Evolutionary conservation across 2,797 vertebrate genomes (phyloP).

Genomic region (Cyclopterus lumpus): DNA sequence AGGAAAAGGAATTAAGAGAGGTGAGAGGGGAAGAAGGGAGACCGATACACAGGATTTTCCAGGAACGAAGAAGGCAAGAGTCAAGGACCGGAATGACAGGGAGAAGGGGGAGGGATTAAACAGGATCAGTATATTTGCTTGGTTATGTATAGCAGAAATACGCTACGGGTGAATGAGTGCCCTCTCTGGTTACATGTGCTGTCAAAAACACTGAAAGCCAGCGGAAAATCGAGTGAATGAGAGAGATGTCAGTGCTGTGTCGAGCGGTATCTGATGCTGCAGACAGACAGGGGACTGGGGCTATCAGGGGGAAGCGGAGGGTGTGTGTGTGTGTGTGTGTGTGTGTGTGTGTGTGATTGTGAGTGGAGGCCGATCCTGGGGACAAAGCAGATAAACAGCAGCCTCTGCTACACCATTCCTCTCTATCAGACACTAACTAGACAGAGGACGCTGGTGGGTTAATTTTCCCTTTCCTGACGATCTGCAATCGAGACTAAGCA

Average conservation of each 20-base stretch:
- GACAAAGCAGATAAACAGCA: constrained; percentile 67
- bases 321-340: constrained; percentile 23
- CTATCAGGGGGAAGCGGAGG: constrained; percentile 23
- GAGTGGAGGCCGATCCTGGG: constrained; percentile 36
- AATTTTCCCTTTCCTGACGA: constrained; percentile 29
- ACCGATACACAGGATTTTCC: constrained; percentile 66
- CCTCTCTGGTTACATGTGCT: constrained; percentile 55
- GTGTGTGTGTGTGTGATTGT: constrained; percentile 15
- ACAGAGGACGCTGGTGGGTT: constrained; percentile 38
- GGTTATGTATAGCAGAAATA: constrained; percentile 70
- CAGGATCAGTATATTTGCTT: constrained; percentile 77
- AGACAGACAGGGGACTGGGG: constrained; percentile 52
- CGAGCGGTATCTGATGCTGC: constrained; percentile 65
- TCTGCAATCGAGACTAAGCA: constrained; percentile 11
- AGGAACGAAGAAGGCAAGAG: constrained; percentile 57
- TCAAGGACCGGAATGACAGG: constrained; percentile 69
- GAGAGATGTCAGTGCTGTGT: constrained; percentile 55
- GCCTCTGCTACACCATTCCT: constrained; percentile 24
- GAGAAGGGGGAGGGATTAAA: constrained; percentile 72
- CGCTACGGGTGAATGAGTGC: constrained; percentile 60
- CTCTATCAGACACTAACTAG: constrained; percentile 63
- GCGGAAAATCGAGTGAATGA: constrained; percentile 38
- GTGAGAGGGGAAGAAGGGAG: constrained; percentile 22
- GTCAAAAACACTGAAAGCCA: constrained; percentile 54
- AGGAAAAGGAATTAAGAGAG: constrained; percentile 40